Evolutionary conservation across 2,113 vertebrate species (phyloP).

Genomic region (Trochalopteron elliotii): DNA sequence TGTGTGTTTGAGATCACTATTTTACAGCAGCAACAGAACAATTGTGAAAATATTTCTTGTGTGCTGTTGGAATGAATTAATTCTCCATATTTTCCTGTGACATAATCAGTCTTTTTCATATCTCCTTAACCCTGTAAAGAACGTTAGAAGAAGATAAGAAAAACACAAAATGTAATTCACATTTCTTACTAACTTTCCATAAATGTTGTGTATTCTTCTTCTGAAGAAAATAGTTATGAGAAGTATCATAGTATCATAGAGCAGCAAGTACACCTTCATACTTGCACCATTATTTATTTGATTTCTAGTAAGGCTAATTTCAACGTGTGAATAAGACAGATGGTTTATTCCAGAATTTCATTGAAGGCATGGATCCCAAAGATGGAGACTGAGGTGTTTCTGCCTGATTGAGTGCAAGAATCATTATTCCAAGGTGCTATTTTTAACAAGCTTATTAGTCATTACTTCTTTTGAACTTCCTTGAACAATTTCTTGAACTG

Average conservation of each 20-base stretch:
- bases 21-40: not conserved
- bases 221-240: not conserved
- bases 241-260: not conserved
- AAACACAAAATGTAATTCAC: not conserved
- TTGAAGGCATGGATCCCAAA: not conserved
- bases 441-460: not conserved
- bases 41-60: not conserved
- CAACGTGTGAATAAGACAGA: not conserved
- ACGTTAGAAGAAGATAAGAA: not conserved
- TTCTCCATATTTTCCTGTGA: not conserved
- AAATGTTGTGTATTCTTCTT: not conserved
- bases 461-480: not conserved
- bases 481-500: not conserved
- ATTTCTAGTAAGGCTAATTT: not conserved
- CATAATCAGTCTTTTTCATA: not conserved
- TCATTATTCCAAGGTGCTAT: not conserved
- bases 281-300: not conserved
- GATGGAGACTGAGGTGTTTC: not conserved
- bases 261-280: not conserved
- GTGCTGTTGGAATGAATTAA: not conserved
- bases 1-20: not conserved
- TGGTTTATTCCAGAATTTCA: not conserved
- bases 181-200: not conserved
- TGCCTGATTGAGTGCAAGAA: not conserved
- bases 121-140: not conserved